phyloP scores from a whole-genome alignment of 2,113 vertebrate genomes.

The Aviceda subcristata region DNA sequence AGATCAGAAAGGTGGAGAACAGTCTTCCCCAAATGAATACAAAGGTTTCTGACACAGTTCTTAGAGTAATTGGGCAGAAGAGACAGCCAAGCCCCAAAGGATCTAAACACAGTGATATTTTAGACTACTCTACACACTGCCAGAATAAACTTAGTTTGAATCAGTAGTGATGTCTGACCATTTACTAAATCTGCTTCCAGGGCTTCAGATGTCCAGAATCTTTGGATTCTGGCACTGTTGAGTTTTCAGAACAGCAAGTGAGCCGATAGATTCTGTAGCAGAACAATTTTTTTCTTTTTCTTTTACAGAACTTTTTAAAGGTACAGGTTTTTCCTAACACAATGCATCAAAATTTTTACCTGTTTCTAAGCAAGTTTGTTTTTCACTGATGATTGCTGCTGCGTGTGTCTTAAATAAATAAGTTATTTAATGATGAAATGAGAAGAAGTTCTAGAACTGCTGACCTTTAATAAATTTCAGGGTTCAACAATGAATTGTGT shows the following conservation, averaged over 20 bases:
- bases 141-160: not conserved
- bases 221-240: not conserved
- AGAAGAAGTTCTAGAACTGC: not conserved
- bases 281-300: not conserved
- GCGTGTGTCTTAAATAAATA: not conserved
- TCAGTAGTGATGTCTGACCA: not conserved
- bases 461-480: conserved; percentile 33
- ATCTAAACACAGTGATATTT: not conserved
- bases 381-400: not conserved
- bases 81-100: not conserved
- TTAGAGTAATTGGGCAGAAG: not conserved
- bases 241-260: not conserved
- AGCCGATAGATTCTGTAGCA: not conserved
- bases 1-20: not conserved
- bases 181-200: not conserved
- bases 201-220: not conserved
- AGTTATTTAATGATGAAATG: not conserved
- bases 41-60: not conserved
- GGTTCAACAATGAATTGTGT: not conserved
- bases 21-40: not conserved
- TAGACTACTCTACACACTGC: not conserved
- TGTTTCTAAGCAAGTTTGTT: not conserved
- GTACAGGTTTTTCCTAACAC: not conserved
- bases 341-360: not conserved
- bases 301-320: not conserved